These are phyloP conservation scores for Ochropleura leucogaster DNA, from an alignment of 2,888 invertebrate genomes.

Conservation along the genomic window DNA sequence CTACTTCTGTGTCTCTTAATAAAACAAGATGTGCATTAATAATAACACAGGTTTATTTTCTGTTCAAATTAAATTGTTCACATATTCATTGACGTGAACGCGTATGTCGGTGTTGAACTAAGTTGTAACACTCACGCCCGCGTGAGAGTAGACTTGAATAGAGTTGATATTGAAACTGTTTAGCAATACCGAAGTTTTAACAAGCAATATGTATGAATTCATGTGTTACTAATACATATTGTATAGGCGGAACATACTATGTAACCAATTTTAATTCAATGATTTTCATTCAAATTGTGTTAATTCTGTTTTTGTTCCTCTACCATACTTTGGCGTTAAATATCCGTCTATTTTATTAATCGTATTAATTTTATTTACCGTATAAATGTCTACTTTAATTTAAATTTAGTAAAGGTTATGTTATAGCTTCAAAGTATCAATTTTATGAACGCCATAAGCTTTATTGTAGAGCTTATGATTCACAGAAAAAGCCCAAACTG, in stretches of 20 bases:
- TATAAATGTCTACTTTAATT: slow-evolving; percentile 46
- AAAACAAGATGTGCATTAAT: slow-evolving; percentile 3
- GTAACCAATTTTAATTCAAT: background rate
- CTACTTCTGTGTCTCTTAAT: background rate
- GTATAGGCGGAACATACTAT: background rate
- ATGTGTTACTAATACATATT: background rate
- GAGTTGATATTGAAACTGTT: slow-evolving; percentile 33
- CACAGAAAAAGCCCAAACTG: background rate
- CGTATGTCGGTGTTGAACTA: slow-evolving; percentile 33
- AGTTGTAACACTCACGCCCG: slow-evolving; percentile 29
- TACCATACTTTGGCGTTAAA: slow-evolving; percentile 13
- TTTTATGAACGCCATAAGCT: slow-evolving; percentile 31
- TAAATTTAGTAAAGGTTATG: slow-evolving; percentile 39
- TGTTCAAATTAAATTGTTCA: slow-evolving; percentile 5
- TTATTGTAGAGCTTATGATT: slow-evolving; percentile 15
- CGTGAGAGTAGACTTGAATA: slow-evolving; percentile 3
- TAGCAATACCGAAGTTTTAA: slow-evolving; percentile 38
- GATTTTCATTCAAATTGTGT: background rate
- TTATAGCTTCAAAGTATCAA: slow-evolving; percentile 32
- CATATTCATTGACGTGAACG: slow-evolving; percentile 6
- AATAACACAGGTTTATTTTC: background rate
- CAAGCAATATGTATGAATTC: slow-evolving; percentile 31
- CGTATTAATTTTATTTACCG: slow-evolving; percentile 50
- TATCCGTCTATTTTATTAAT: slow-evolving; percentile 38
- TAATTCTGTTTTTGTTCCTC: slow-evolving; percentile 15